phyloP scores from a whole-genome alignment of 2,888 invertebrate genomes.

The Autographa gamma region DNA sequence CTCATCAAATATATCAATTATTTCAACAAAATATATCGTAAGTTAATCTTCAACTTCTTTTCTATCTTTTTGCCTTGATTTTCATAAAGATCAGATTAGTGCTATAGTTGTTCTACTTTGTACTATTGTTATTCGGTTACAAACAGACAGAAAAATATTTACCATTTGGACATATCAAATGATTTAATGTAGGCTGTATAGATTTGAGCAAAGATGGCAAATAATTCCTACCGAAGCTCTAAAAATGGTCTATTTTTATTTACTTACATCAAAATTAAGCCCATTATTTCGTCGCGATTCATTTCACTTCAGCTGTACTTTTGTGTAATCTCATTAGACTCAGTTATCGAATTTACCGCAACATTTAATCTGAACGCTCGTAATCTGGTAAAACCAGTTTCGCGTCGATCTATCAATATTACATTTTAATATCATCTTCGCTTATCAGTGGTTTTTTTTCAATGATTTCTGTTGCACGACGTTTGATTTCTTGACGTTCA shows the following conservation, averaged over 20 bases:
- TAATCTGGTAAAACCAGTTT: neutral
- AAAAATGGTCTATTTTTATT: neutral
- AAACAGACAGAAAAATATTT: neutral
- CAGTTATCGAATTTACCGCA: neutral
- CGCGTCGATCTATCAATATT: neutral
- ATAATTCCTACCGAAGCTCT: neutral
- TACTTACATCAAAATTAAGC: neutral
- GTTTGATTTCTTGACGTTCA: neutral
- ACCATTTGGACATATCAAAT: too few species aligned
- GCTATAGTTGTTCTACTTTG: too few species aligned
- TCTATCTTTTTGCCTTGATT: too few species aligned
- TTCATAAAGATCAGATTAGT: too few species aligned
- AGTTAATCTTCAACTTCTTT: too few species aligned
- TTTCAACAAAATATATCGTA: too few species aligned
- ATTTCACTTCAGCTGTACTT: neutral
- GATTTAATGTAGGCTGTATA: too few species aligned
- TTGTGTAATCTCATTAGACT: neutral
- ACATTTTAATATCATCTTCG: neutral
- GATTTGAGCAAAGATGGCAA: neutral
- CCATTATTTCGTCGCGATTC: neutral
- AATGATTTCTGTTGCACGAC: neutral
- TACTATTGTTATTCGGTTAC: neutral
- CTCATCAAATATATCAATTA: too few species aligned
- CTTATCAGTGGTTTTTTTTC: neutral
- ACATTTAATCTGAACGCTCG: neutral